These are phyloP conservation scores for Vultur gryphus DNA, from an alignment of 2,797 vertebrate genomes.

Conservation along the genomic window DNA sequence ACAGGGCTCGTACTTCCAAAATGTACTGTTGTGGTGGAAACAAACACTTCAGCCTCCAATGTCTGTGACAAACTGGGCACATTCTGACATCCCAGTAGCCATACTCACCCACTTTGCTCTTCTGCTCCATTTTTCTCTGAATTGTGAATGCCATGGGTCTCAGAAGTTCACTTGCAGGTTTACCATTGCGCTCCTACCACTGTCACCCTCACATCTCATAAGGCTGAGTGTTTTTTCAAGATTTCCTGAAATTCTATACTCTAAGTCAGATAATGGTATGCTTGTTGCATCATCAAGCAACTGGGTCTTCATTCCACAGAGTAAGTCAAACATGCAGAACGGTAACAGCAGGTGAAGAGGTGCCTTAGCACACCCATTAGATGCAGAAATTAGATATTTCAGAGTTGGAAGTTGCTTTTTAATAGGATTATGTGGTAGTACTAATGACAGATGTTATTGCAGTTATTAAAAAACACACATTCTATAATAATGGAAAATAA, in stretches of 20 bases:
- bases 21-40: neutral
- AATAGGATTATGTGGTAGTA: neutral
- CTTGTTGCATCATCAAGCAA: neutral
- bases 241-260: neutral
- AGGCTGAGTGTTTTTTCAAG: neutral
- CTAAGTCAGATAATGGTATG: neutral
- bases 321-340: neutral
- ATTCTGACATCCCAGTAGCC: neutral
- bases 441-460: neutral
- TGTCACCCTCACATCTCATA: neutral
- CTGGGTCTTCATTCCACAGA: neutral
- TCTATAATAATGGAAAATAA: neutral
- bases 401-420: neutral
- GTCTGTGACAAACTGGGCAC: neutral
- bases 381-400: neutral
- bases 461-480: neutral
- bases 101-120: neutral
- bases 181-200: neutral
- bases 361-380: neutral
- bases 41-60: neutral
- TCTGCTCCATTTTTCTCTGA: neutral
- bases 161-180: neutral
- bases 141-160: neutral
- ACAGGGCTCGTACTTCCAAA: neutral
- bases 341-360: neutral